These are phyloP conservation scores for Drosophila yooni DNA, from an alignment of 2,888 invertebrate species.

Conservation along the genomic window DNA sequence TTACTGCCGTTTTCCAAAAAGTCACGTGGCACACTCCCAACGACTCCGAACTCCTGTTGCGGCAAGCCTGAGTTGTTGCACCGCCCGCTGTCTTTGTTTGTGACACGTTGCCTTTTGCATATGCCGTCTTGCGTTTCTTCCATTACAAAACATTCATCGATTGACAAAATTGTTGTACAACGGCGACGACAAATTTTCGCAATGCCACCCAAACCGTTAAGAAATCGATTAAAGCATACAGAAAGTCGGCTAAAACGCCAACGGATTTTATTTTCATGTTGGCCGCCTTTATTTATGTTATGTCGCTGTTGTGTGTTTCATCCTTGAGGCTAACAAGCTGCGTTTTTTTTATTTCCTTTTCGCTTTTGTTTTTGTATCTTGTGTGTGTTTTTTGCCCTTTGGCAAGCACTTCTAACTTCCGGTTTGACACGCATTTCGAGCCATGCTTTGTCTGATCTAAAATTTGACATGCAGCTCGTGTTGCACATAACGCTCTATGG, in stretches of 20 bases:
- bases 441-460: conserved; percentile 4
- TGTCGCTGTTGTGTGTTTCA: conserved; percentile 43
- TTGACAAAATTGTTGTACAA: conserved; percentile 74
- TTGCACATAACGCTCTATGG: conserved; percentile 13
- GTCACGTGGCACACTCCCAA: conserved; percentile 76
- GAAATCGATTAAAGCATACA: conserved; percentile 79
- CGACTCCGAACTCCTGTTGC: conserved; percentile 32
- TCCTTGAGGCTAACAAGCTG: conserved; percentile 81
- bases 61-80: conserved; percentile 15
- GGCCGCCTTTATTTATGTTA: conserved; percentile 29
- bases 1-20: conserved; percentile 80
- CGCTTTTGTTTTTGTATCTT: conserved; percentile 14
- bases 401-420: conserved; percentile 64
- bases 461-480: conserved; percentile 7
- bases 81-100: conserved; percentile 83
- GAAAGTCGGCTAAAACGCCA: conserved; percentile 55
- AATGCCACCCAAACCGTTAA: conserved; percentile 82
- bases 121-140: conserved; percentile 46
- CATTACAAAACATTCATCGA: conserved; percentile 28
- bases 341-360: conserved; percentile 12
- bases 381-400: conserved; percentile 27
- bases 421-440: conserved; percentile 56
- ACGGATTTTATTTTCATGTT: conserved; percentile 35
- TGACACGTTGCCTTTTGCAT: conserved; percentile 78
- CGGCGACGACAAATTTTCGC: conserved; percentile 70